phyloP scores from a whole-genome alignment of 23 tunicate genomes.

The Trididemnum miniatum region DNA sequence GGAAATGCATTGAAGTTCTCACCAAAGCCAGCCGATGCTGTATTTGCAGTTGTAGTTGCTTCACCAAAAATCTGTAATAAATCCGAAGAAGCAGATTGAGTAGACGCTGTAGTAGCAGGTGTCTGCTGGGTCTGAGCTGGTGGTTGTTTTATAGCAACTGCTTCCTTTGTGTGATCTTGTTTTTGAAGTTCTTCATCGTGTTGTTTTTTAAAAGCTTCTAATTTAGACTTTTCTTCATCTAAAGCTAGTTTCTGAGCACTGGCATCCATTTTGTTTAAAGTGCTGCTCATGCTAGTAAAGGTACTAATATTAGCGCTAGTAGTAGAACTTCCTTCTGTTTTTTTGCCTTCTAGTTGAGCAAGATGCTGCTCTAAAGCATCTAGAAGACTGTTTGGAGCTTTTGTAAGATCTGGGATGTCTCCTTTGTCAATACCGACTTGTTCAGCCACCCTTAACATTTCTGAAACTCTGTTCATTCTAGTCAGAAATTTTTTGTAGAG shows the following conservation, averaged over 20 bases:
- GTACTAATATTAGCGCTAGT: slow-evolving; percentile 46
- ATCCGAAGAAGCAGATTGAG: slow-evolving; percentile 17
- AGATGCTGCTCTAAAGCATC: slow-evolving; percentile 96
- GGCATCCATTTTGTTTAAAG: slow-evolving; percentile 47
- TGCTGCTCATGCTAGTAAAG: slow-evolving; percentile 41
- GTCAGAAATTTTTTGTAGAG: slow-evolving; percentile 89
- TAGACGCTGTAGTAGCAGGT: not conserved
- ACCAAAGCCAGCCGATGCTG: not conserved
- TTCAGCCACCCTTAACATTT: slow-evolving; percentile 94
- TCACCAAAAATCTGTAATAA: slow-evolving; percentile 17
- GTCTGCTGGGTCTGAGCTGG: not conserved
- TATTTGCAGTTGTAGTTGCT: not conserved
- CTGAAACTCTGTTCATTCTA: slow-evolving; percentile 90
- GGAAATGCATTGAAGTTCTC: slow-evolving; percentile 1
- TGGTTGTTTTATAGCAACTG: not conserved
- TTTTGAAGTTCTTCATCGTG: slow-evolving; percentile 31
- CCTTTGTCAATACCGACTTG: slow-evolving; percentile 99
- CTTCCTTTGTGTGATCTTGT: not conserved
- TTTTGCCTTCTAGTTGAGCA: slow-evolving; percentile 85
- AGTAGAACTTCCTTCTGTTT: slow-evolving; percentile 35
- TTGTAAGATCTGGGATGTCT: slow-evolving; percentile 98
- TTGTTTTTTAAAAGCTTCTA: slow-evolving; percentile 59
- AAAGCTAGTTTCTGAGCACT: slow-evolving; percentile 45
- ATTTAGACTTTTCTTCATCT: slow-evolving; percentile 57
- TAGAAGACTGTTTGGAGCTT: slow-evolving; percentile 90